Evolutionary conservation across 2,888 invertebrate genomes (phyloP).

Genomic region (Hermodice carunculata): DNA sequence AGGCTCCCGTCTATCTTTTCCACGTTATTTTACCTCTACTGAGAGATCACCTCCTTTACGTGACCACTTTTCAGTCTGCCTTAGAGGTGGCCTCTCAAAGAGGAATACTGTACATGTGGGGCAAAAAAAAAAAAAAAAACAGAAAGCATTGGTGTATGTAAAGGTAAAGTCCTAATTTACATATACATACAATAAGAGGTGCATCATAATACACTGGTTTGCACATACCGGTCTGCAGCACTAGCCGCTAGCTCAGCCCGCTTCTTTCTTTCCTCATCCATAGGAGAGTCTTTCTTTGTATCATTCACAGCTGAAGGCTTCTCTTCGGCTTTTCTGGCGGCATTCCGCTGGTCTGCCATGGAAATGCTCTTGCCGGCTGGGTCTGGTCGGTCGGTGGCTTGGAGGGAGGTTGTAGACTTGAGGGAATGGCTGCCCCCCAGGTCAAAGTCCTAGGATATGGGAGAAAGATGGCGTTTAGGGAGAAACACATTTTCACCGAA

Average conservation of each 20-base stretch:
- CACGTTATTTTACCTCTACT: no score
- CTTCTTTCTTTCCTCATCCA: constrained; percentile 20
- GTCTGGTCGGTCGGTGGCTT: constrained; percentile 33
- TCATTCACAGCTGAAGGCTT: constrained; percentile 17
- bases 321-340: neutral
- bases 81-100: no score
- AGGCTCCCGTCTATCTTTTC: no score
- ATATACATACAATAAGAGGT: no score
- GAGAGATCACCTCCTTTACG: no score
- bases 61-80: no score
- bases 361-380: constrained; percentile 32
- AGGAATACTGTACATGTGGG: no score
- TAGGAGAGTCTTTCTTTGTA: constrained; percentile 9
- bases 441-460: constrained; percentile 33
- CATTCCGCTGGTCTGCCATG: constrained; percentile 5
- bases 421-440: constrained; percentile 29
- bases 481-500: neutral
- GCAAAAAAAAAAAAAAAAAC: no score
- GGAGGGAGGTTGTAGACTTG: constrained; percentile 24
- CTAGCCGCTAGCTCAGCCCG: constrained; percentile 27
- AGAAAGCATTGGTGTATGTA: no score
- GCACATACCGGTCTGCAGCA: constrained; percentile 35
- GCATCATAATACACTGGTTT: no score
- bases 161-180: no score
- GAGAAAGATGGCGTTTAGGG: neutral